Evolutionary conservation across 2,797 vertebrate species (phyloP).

Genomic region (Hemibagrus guttatus): DNA sequence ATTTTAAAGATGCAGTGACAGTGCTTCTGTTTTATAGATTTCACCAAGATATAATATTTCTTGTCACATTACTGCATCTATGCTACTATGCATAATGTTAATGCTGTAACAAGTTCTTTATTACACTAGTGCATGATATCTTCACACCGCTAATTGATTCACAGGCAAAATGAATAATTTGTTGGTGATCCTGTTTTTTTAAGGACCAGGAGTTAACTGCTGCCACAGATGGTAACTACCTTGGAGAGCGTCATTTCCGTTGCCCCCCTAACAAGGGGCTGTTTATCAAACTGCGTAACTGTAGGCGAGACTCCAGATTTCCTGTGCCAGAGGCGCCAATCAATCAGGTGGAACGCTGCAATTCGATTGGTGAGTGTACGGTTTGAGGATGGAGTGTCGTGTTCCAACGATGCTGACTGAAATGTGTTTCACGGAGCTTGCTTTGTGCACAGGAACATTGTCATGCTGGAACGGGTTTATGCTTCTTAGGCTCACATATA

Average conservation of each 20-base stretch:
- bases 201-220: slow-evolving; percentile 80
- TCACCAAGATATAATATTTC: neutral
- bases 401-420: neutral
- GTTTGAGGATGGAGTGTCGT: neutral
- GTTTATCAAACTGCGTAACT: slow-evolving; percentile 80
- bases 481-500: neutral
- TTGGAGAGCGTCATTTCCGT: slow-evolving; percentile 76
- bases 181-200: neutral
- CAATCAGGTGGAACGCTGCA: slow-evolving; percentile 82
- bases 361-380: slow-evolving; percentile 74
- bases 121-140: neutral
- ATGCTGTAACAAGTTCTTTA: neutral
- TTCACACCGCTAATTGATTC: neutral
- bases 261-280: slow-evolving; percentile 81
- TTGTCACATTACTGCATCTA: neutral
- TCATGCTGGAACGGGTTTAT: neutral
- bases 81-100: neutral
- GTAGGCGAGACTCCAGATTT: slow-evolving; percentile 81
- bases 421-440: neutral
- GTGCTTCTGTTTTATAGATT: neutral
- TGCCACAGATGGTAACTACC: slow-evolving; percentile 80
- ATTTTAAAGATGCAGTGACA: neutral
- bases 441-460: neutral
- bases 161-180: neutral
- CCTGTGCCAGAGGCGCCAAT: slow-evolving; percentile 71